Base-by-base conservation (phyloP, 2,113 vertebrate species). In the Phalacrocorax brasilianus region DNA sequence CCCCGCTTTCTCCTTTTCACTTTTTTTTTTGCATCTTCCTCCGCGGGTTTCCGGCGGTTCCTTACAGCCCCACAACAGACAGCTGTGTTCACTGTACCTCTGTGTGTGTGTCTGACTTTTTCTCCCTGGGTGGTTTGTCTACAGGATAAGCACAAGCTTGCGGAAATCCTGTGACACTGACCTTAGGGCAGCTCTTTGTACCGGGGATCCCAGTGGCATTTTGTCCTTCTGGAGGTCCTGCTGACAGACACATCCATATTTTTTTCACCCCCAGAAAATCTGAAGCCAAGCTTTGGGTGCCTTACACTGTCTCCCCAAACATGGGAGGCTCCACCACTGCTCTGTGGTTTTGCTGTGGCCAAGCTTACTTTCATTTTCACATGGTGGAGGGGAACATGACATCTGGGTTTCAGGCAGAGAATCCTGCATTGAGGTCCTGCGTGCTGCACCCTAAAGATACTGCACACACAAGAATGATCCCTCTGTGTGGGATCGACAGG, bases 11-110 rank as follows among this genome's bases (percentile, higher is more conserved):
- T 55, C 38, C 28, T 59, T 89, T 84, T 86, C 13, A 23, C 49
- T 12, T 33, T 62, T 66, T 65, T 63, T 73, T 89, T 78, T 72
- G 9, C 30, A 19, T 68, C 92, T 93, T 95, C 85, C 86, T 93
- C 82, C 1, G 3, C 3, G 76, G 92, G 92, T 96, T 97, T 96
- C 92, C 53, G 56, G 88, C 33, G 15, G 95, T 89, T 96, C 94
- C 86, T 84, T 27, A 7, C 52, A 67, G 65, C 61, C 91, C 79
- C 97, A 96, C 92, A 89, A 84, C 75, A 93, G 91, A 94, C 83
- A 96, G 95, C 91, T 78, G 85, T 49, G 79, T 61, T 92, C 61
- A 13, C 88, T 42, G 65, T 96, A 93, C 92, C 93, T 94, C 81
- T 14, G 28, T 14, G 26, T 28, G 56, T 28, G 56, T 23, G 23